Evolutionary conservation across 2,888 invertebrate genomes (phyloP).

Genomic region (Platycheirus albimanus): DNA sequence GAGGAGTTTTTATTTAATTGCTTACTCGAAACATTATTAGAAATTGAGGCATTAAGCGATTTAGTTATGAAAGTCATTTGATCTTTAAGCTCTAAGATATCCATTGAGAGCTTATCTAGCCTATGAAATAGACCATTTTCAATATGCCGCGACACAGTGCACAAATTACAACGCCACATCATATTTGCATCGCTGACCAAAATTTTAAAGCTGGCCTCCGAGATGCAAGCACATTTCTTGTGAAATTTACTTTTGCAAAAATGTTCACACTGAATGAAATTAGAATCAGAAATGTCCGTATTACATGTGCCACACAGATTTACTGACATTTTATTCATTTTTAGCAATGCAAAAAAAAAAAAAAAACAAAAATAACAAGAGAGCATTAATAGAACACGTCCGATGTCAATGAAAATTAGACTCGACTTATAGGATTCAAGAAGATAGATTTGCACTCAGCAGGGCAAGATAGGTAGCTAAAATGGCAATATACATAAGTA

Average conservation of each 20-base stretch:
- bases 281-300: background rate
- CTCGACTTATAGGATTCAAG: no score
- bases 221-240: background rate
- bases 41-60: background rate
- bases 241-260: no score
- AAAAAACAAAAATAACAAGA: background rate
- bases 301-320: background rate
- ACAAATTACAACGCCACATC: background rate
- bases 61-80: no score
- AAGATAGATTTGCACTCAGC: no score
- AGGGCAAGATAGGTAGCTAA: no score
- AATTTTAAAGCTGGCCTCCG: background rate
- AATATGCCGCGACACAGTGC: background rate
- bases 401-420: no score
- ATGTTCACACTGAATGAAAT: background rate
- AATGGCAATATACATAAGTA: no score
- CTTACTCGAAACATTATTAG: background rate
- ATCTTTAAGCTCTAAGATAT: background rate
- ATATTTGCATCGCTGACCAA: background rate
- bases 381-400: constrained; percentile 3
- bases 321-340: background rate
- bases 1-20: background rate
- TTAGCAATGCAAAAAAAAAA: background rate
- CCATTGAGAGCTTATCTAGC: background rate
- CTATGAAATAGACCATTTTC: background rate